Percentiles rank a stretch among this genome's conserved stretches.
phyloP scores from a whole-genome alignment of 2,797 vertebrate species.

The Onychomys torridus region DNA sequence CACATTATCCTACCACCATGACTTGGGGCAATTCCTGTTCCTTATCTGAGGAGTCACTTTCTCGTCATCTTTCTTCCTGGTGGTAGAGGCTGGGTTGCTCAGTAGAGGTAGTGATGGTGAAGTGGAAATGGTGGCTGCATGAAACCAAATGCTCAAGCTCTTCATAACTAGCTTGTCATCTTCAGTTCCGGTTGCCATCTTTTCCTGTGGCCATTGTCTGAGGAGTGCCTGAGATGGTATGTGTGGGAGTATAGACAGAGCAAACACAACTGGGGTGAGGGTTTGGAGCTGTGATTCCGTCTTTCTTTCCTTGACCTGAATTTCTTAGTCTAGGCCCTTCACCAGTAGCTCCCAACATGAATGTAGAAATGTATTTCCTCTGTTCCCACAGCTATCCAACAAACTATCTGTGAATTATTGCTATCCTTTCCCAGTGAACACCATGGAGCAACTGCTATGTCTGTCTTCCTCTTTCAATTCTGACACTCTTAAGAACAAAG shows the following conservation, averaged over 20 bases:
- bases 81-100: not conserved
- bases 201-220: not conserved
- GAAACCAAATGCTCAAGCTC: not conserved
- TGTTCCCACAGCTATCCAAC: not conserved
- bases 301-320: not conserved
- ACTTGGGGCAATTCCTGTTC: not conserved
- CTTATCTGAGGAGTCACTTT: not conserved
- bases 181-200: not conserved
- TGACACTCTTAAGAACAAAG: conserved; percentile 4
- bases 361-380: not conserved
- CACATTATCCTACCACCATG: not conserved
- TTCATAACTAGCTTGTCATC: not conserved
- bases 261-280: not conserved
- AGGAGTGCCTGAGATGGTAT: not conserved
- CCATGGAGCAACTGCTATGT: not conserved
- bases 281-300: not conserved
- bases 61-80: not conserved
- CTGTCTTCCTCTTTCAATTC: not conserved
- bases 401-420: not conserved
- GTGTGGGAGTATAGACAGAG: not conserved
- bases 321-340: not conserved
- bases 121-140: not conserved
- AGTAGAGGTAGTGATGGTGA: not conserved
- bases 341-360: not conserved
- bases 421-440: not conserved